A percentile compares a stretch with the other conserved stretches of the same genome.
Conservation (phyloP, 30 jellyfish, hydroid and myxozoan genomes). For the Turritopsis rubra region DNA sequence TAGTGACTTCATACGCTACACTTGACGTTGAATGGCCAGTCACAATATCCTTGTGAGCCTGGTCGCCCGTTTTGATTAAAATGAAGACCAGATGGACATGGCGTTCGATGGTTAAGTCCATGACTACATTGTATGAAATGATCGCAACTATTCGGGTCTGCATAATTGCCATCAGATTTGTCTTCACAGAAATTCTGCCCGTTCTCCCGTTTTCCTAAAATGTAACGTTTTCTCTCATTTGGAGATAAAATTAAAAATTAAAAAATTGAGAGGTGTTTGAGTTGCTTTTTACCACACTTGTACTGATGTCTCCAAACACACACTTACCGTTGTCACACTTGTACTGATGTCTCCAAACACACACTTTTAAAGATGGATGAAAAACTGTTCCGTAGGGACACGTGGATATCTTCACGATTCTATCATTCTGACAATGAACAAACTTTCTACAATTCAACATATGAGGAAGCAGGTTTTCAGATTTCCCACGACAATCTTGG, state of each 20-base stretch:
- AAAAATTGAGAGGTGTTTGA: no score
- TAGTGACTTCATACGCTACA: background rate
- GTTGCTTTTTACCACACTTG: background rate
- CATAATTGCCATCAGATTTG: constrained; percentile 11
- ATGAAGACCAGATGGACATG: constrained; percentile 9
- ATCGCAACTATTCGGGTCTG: constrained; percentile 6
- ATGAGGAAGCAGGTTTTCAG: background rate
- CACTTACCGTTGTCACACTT: constrained; percentile 1
- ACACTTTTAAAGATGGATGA: constrained; percentile 1
- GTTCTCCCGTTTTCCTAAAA: background rate
- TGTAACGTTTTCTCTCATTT: no score
- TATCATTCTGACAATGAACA: background rate
- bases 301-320: background rate
- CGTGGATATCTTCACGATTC: background rate
- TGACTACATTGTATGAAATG: constrained; percentile 13
- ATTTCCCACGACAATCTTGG: background rate
- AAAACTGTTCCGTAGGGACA: constrained; percentile 10
- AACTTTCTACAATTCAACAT: background rate
- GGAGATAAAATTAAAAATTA: no score
- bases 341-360: background rate
- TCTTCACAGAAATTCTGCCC: background rate
- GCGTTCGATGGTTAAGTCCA: constrained; percentile 9
- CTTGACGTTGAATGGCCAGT: constrained; percentile 8
- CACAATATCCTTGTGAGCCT: constrained; percentile 1
- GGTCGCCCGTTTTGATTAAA: constrained; percentile 7